These are phyloP conservation scores for Nomada goodeniana DNA, from an alignment of 2,888 invertebrate species.

Conservation along the genomic window DNA sequence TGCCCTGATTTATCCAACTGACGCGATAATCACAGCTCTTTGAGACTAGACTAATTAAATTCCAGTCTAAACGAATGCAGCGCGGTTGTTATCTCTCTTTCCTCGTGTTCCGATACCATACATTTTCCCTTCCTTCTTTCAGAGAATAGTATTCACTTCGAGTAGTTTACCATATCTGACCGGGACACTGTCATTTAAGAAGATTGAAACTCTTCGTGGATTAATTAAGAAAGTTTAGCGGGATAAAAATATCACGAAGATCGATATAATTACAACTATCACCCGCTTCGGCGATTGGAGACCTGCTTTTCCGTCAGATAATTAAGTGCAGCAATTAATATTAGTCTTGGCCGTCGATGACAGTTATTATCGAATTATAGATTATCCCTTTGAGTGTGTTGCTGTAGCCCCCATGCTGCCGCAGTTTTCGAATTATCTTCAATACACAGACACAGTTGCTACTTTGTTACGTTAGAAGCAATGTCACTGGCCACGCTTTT, in stretches of 20 bases:
- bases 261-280: conserved; percentile 53
- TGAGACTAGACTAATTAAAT: conserved; percentile 81
- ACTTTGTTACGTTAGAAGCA: not conserved
- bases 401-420: not conserved
- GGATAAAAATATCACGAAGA: conserved; percentile 47
- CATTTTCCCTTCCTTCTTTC: conserved; percentile 11
- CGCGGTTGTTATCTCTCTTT: conserved; percentile 20
- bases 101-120: conserved; percentile 15
- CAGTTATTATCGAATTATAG: conserved; percentile 60
- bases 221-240: conserved; percentile 42
- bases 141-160: not conserved
- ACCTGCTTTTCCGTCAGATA: not conserved
- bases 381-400: conserved; percentile 26
- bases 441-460: not conserved
- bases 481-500: too few species aligned
- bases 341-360: conserved; percentile 44
- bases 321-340: conserved; percentile 53
- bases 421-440: not conserved
- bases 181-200: conserved; percentile 4
- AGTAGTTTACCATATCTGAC: conserved; percentile 18
- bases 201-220: conserved; percentile 20
- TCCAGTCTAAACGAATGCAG: conserved; percentile 62
- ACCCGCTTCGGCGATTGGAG: conserved; percentile 8
- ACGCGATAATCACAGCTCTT: conserved; percentile 81
- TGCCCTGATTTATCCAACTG: conserved; percentile 80